phyloP scores from a whole-genome alignment of 2,797 vertebrate species.

The Enteromius mattozi region DNA sequence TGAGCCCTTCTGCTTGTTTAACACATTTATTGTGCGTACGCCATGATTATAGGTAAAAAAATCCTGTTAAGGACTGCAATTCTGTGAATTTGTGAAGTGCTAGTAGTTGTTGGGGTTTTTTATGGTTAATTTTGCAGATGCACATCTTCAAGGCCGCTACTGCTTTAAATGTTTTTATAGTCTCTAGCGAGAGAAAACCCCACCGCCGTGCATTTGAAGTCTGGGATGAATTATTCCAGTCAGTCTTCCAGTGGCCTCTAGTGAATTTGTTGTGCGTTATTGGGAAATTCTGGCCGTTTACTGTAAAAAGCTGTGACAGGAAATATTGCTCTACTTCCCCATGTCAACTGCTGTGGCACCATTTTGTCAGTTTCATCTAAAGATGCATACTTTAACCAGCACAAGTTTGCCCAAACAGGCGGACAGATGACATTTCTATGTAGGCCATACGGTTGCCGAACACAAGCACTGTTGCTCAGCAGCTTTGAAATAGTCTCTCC shows the following conservation, averaged over 20 bases:
- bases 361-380: conserved; percentile 8
- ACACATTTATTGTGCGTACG: neutral
- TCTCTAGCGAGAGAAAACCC: neutral
- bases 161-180: neutral
- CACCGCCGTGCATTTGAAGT: neutral
- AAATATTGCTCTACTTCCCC: conserved; percentile 60
- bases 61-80: neutral
- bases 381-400: neutral
- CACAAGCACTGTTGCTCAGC: neutral
- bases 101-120: too few relatives aligned
- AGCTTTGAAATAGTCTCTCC: neutral
- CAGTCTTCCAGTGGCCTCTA: neutral
- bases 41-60: neutral
- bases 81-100: neutral
- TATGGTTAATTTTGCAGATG: neutral
- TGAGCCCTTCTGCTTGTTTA: neutral
- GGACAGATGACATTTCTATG: conserved; percentile 19
- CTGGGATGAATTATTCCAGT: neutral
- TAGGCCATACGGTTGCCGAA: neutral
- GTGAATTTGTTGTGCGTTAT: neutral
- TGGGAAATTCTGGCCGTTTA: conserved; percentile 41
- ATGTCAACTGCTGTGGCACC: conserved; percentile 28
- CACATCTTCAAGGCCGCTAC: neutral
- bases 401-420: neutral
- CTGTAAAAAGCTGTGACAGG: conserved; percentile 39